A percentile compares a stretch with the other conserved stretches of the same genome.
phyloP scores from a whole-genome alignment of 2,888 invertebrate species.

The Caenorhabditis sulstoni region DNA sequence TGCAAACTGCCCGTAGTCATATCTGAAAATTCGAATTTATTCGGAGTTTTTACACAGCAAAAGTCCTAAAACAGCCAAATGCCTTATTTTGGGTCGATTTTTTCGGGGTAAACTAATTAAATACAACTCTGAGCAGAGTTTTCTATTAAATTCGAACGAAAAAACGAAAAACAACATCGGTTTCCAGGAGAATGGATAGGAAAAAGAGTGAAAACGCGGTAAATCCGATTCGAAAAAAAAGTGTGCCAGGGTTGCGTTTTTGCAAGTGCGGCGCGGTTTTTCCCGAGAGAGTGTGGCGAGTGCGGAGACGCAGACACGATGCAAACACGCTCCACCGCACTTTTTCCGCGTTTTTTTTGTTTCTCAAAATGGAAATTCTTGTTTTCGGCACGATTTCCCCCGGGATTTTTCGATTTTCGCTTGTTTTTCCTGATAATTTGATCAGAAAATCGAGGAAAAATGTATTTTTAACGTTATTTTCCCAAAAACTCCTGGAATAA shows the following conservation, averaged over 20 bases:
- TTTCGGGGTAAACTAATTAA: neutral
- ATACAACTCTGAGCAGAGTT: neutral
- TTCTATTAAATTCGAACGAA: neutral
- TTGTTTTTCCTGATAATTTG: neutral
- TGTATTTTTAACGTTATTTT: neutral
- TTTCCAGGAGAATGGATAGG: neutral
- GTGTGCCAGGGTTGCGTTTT: conserved; percentile 35
- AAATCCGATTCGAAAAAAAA: conserved; percentile 20
- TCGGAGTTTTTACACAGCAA: too few species aligned
- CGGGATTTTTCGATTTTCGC: neutral
- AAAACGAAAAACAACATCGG: neutral
- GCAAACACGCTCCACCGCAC: conserved; percentile 33
- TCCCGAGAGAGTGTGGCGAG: conserved; percentile 6
- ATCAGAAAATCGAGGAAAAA: neutral
- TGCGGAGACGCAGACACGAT: conserved; percentile 33
- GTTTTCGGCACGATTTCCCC: neutral
- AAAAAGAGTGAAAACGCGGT: neutral
- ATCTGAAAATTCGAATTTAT: conserved; percentile 27
- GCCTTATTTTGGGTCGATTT: neutral
- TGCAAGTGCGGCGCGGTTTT: conserved; percentile 37
- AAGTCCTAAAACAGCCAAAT: neutral
- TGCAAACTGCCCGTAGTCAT: conserved; percentile 59
- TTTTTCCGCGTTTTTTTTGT: conserved; percentile 15
- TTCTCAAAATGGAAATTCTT: conserved; percentile 25
- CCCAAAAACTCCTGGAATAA: neutral